These are phyloP conservation scores for Lasius platythorax DNA, from an alignment of 2,888 invertebrate species.

Conservation along the genomic window DNA sequence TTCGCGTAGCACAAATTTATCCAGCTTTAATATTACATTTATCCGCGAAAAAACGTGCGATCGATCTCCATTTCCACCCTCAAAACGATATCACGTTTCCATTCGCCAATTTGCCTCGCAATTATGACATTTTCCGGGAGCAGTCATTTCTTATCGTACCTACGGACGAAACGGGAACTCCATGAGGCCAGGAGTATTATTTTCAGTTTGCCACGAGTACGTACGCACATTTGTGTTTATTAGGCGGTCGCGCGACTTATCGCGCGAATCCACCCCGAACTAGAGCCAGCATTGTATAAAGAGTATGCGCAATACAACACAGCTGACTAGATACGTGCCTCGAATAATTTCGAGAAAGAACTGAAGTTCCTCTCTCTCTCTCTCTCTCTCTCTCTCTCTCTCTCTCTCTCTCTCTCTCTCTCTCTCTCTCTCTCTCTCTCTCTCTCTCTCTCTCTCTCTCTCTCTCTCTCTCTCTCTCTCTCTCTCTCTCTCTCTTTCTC, in stretches of 20 bases:
- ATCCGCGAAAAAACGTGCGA: neutral
- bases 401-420: neutral
- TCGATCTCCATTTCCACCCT: conserved; percentile 32
- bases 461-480: neutral
- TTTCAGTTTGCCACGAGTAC: conserved; percentile 64
- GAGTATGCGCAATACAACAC: conserved; percentile 22
- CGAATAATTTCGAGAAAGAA: conserved; percentile 18
- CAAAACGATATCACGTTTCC: conserved; percentile 29
- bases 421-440: neutral
- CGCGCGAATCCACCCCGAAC: conserved; percentile 44
- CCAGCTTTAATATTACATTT: conserved; percentile 16
- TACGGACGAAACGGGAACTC: conserved; percentile 9
- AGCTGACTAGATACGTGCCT: neutral
- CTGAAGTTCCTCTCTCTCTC: neutral
- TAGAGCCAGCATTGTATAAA: conserved; percentile 54
- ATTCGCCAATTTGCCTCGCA: conserved; percentile 31
- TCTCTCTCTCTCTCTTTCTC: neutral
- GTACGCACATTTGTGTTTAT: conserved; percentile 70
- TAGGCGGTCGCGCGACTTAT: conserved; percentile 56
- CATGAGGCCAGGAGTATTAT: conserved; percentile 56
- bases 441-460: no score
- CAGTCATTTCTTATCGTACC: conserved; percentile 45
- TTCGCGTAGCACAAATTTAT: neutral
- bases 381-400: neutral
- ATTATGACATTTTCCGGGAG: conserved; percentile 30